Percentiles rank a stretch among this genome's conserved stretches.
phyloP scores from a whole-genome alignment of 1,140 invertebrate genomes.

The Trachymyrmex cornetzi region DNA sequence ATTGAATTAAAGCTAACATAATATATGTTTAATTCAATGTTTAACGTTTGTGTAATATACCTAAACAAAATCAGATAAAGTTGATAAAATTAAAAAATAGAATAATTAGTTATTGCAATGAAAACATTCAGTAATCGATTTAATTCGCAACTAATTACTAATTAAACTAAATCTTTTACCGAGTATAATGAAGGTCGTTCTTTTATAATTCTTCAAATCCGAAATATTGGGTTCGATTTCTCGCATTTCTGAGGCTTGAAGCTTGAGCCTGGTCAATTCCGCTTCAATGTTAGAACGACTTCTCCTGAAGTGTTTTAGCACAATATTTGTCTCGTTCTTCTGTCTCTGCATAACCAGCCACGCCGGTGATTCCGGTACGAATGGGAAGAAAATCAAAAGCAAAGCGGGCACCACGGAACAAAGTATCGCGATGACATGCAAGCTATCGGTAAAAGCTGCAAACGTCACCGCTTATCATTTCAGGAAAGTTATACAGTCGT shows the following conservation, averaged over 20 bases:
- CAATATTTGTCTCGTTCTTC: conserved; percentile 71
- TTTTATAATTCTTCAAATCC: conserved; percentile 84
- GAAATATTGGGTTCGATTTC: conserved; percentile 84
- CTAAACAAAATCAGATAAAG: conserved; percentile 1
- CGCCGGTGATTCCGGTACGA: conserved; percentile 74
- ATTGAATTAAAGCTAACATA: conserved; percentile 1
- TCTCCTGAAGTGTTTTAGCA: conserved; percentile 66
- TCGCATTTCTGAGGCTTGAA: conserved; percentile 80
- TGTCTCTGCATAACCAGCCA: conserved; percentile 85
- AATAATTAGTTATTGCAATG: not conserved
- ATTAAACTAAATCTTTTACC: conserved; percentile 65
- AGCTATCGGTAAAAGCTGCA: conserved; percentile 67
- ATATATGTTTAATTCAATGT: no score
- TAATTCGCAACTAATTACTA: not conserved
- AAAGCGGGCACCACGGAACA: conserved; percentile 62
- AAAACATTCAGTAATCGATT: not conserved
- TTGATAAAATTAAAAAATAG: not conserved
- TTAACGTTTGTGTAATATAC: not conserved
- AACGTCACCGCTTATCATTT: conserved; percentile 43
- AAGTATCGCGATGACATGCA: conserved; percentile 64
- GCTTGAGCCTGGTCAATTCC: conserved; percentile 75
- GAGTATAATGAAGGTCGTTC: conserved; percentile 87
- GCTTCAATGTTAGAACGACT: conserved; percentile 47
- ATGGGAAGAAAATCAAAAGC: conserved; percentile 69
- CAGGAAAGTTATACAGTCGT: conserved; percentile 4